Conservation (phyloP, 2,888 invertebrate genomes). For the Craniophora ligustri region DNA sequence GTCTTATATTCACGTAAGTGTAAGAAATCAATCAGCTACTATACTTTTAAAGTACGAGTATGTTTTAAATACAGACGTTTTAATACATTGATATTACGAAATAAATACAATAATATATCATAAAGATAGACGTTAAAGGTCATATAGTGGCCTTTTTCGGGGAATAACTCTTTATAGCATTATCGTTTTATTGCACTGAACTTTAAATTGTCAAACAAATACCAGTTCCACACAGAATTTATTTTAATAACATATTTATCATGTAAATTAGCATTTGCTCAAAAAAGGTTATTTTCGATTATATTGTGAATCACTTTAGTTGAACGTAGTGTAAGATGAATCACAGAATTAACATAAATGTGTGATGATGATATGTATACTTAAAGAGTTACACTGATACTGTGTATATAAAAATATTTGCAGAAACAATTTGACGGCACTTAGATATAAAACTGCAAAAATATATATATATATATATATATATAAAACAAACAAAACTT, state of each 20-base stretch:
- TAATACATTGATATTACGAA: too few species aligned
- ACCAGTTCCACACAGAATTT: background rate
- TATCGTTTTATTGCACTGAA: background rate
- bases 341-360: background rate
- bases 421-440: background rate
- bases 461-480: too few species aligned
- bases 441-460: background rate
- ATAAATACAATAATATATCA: background rate
- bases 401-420: conserved; percentile 11
- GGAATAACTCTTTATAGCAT: background rate
- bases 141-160: background rate
- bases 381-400: background rate
- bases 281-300: conserved; percentile 9
- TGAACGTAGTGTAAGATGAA: background rate
- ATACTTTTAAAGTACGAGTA: too few species aligned
- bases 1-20: too few species aligned
- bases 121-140: background rate
- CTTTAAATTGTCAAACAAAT: conserved; percentile 1
- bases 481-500: too few species aligned
- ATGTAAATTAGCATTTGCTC: conserved; percentile 1
- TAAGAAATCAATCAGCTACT: too few species aligned
- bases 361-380: background rate
- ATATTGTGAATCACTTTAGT: background rate
- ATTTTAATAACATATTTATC: conserved; percentile 2
- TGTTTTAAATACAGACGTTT: too few species aligned